Base-by-base conservation (phyloP, 2,888 invertebrate genomes). In the Lasioglossum marginatum region DNA sequence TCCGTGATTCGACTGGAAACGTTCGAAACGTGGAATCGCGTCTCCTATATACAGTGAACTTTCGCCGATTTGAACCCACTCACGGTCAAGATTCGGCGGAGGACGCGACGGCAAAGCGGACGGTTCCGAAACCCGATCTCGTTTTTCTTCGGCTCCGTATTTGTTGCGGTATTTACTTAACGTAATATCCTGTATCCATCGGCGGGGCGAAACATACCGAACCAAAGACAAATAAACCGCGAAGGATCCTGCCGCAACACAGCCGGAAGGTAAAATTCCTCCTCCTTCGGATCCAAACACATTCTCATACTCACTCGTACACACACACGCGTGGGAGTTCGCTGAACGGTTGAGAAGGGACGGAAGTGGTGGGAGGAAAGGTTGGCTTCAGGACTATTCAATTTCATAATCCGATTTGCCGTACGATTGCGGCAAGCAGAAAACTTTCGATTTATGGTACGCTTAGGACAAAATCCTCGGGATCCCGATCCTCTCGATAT, bases 381-480 rank as follows among this genome's bases (percentile, higher is more conserved):
- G 52, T 43, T 40, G 78, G 72, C 74, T 81, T 77, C 77, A 71
- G 77, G 88, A 90, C 91, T 91, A 91, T 92, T 92, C 89, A 92
- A 92, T 93, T 92, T 91, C 87, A 88, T 92, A 90, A 92, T 92
- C 90, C 89, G 90, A 93, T 92, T 93, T 92, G 86, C 87, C 87
- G 88, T 86, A 85, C 88, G 90, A 91, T 91, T 87, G 90, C 88
- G 85, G 88, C 74, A 90, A 89, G 90, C 81, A 86, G 86, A 90
- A 90, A 92, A 92, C 88, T 90, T 91, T 90, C 87, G 89, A 89
- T 91, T 91, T 89, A 91, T 89, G 78, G 79, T 88, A 83, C 89
- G 87, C 87, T 90, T 87, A 87, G 87, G 88, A 90, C 86, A 85
- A 90, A 91, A 89, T 90, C 87, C 86, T 73, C 78, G 16, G 79